A percentile compares a stretch with the other conserved stretches of the same genome.
Conservation (phyloP, 1,140 invertebrate genomes). For the Doryteuthis pealeii region DNA sequence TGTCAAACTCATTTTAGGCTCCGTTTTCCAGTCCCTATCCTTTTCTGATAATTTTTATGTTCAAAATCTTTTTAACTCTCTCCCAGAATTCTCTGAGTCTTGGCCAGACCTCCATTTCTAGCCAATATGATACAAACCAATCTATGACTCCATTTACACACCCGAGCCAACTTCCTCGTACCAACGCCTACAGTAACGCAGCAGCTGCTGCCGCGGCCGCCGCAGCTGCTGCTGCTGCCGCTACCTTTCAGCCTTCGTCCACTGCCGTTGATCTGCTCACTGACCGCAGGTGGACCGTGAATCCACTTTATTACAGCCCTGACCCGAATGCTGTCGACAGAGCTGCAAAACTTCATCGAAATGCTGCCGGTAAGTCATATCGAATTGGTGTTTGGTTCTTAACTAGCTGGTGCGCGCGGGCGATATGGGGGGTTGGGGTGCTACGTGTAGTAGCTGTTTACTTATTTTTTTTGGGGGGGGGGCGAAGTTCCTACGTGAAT, state of each 20-base stretch:
- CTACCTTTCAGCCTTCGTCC: background rate
- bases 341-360: constrained; percentile 74
- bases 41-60: too few species aligned
- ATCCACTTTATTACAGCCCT: constrained; percentile 50
- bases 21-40: too few species aligned
- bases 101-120: background rate
- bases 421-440: too few species aligned
- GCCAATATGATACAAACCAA: background rate
- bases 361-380: constrained; percentile 68
- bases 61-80: constrained; percentile 44
- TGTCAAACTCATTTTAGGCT: too few species aligned
- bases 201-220: background rate
- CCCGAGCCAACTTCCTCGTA: background rate
- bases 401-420: too few species aligned
- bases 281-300: constrained; percentile 24
- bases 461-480: too few species aligned
- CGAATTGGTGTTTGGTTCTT: too few species aligned
- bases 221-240: background rate
- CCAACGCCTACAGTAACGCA: background rate
- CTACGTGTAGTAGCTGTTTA: too few species aligned
- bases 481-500: too few species aligned
- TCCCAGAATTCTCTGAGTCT: background rate
- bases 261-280: background rate
- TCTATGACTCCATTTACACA: background rate
- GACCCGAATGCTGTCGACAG: constrained; percentile 70